Evolutionary conservation across 1,140 invertebrate genomes (phyloP), one percentile per base, ranked within the genome.

Genomic region (Meloidogyne hapla): DNA sequence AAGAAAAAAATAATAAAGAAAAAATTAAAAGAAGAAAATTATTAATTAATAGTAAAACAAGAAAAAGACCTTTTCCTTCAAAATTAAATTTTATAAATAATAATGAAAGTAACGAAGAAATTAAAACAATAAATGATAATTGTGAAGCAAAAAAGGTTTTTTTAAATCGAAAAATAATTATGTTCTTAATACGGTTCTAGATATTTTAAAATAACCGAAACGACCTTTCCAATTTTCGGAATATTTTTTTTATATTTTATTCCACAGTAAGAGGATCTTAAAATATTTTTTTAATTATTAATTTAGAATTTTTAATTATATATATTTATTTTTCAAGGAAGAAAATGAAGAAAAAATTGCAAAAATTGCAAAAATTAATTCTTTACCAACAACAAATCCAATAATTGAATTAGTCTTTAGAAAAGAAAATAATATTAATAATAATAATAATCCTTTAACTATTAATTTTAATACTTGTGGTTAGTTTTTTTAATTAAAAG

Each of bases 11-110:
- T 56, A 56, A 56, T n/a, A 56, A 56, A n/a, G 18, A n/a, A 56
- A 56, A 33, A 33, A 56, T 56, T 8, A 56, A 56, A 56, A 56
- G 73, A 73, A 18, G 67, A 69, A 56, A 56, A 56, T 56, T n/a
- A 56, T n/a, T 56, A 56, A 56, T 56, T 56, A 56, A 56, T 56
- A n/a, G n/a, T 56, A 56, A 56, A 56, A 56, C n/a, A 56, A n/a
- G 8, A 8, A 56, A 56, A 56, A 56, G n/a, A 21, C 18, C 12
- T 33, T 33, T 33, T 33, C 33, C 33, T 56, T 56, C n/a, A 56
- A n/a, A 56, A 56, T 56, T 56, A 56, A 56, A 1, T 56, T n/a
- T n/a, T 56, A 21, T n/a, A 48, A 48, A 5, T 3, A 48, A 18
- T 42, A 42, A 42, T 42, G 40, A 12, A 56, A 56, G n/a, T 56